Percentiles rank a stretch among this genome's conserved stretches.
Evolutionary conservation across 2,113 vertebrate species (phyloP).

Genomic region (Bettongia penicillata): DNA sequence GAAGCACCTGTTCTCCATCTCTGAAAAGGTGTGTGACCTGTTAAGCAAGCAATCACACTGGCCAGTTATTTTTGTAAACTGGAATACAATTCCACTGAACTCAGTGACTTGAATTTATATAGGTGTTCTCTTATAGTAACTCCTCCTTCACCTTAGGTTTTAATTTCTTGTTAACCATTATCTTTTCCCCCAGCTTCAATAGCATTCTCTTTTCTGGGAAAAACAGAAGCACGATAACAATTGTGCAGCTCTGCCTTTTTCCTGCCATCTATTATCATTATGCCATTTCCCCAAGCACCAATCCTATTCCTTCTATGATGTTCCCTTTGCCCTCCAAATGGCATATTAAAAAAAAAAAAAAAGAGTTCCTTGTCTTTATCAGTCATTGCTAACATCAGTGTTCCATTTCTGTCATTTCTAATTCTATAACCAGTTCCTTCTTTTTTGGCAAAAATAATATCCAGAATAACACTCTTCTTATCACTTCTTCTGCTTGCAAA

Average conservation of each 20-base stretch:
- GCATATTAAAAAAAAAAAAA: neutral
- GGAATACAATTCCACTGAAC: neutral
- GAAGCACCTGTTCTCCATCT: neutral
- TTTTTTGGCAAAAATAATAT: neutral
- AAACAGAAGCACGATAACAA: neutral
- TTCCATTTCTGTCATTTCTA: neutral
- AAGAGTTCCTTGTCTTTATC: neutral
- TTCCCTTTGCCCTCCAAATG: neutral
- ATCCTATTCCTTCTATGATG: neutral
- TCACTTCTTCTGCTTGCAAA: neutral
- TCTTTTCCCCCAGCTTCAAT: neutral
- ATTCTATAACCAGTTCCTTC: neutral
- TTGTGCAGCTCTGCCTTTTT: neutral
- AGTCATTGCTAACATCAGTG: neutral
- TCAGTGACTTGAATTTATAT: neutral
- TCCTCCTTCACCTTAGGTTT: neutral
- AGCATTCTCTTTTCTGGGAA: neutral
- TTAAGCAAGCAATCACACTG: neutral
- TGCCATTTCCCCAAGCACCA: neutral
- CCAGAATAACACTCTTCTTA: neutral
- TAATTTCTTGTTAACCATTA: neutral
- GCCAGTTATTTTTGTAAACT: neutral
- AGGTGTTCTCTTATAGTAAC: neutral
- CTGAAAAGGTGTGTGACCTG: neutral
- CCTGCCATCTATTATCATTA: neutral